Base-by-base conservation (phyloP, 2,888 invertebrate species). In the Leptopilina drosophilae region DNA sequence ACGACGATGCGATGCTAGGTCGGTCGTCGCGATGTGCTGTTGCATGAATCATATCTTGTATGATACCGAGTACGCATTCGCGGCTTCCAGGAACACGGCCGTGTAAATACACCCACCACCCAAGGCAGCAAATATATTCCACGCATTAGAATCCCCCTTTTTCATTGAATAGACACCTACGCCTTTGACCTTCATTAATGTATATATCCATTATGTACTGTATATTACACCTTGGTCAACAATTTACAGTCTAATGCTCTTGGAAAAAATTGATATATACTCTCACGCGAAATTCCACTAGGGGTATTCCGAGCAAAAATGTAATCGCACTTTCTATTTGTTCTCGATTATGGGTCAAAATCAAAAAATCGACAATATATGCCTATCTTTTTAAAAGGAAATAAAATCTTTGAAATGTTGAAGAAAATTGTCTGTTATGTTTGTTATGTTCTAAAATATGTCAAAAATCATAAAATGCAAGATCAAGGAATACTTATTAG, bases 31-130 rank as follows among this genome's bases (percentile, higher is more conserved):
- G n/a, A 49, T 49, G 69, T 53, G 26, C 3, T 33, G 33, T 33
- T 20, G 15, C 49, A 69, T 73, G 73, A 73, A 73, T 73, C 73
- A 73, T 49, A 49, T 49, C 49, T 49, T 49, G 7, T 46, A 46
- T 67, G 6, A 53, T 53, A 69, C 53, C 14, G 14, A 53, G 26
- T 69, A 69, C 69, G 49, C 49, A 69, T 73, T 56, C 73, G 56
- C 73, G 56, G 73, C 73, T 73, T 73, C 73, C 53, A 73, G 53
- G 73, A 73, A 73, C 56, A 33, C 73, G 73, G 33, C 53, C 73
- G 53, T 56, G 73, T 56, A 73, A 73, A 73, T 56, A 73, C 73
- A 73, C 73, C 73, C 56, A 73, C 73, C 56, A 33, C 33, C 33
- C 33, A 5, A 3, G 33, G 33, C 56, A 9, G 49, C 73, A 73